Evolutionary conservation across 2,888 invertebrate genomes (phyloP).

Genomic region (Phengaris alcon): DNA sequence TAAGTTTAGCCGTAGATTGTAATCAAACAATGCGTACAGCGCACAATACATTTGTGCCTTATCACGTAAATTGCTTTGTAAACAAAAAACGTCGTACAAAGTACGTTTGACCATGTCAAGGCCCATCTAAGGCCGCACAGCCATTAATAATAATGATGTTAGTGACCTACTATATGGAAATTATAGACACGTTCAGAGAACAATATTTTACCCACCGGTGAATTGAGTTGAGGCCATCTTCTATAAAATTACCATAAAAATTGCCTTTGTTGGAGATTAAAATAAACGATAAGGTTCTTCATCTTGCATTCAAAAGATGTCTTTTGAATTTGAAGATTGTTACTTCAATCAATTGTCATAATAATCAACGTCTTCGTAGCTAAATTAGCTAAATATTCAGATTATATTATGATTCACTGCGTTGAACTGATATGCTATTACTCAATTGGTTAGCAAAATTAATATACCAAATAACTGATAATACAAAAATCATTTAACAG

Average conservation of each 20-base stretch:
- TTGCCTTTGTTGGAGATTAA: background rate
- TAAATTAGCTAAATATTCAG: background rate
- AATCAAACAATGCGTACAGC: constrained; percentile 22
- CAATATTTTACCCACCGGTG: constrained; percentile 2
- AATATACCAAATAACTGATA: background rate
- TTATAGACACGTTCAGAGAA: constrained; percentile 25
- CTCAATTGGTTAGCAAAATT: background rate
- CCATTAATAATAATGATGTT: constrained; percentile 28
- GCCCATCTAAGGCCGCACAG: constrained; percentile 19
- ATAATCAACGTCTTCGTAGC: background rate
- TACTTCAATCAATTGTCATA: too few species aligned
- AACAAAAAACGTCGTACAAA: constrained; percentile 28
- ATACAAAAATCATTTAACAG: background rate
- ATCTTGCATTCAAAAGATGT: too few species aligned
- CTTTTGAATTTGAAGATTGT: too few species aligned
- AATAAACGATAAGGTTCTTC: too few species aligned
- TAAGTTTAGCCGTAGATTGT: background rate
- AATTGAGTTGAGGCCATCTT: background rate
- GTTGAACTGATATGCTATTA: background rate
- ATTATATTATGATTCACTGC: background rate
- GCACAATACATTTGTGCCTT: constrained; percentile 17
- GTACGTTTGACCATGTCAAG: constrained; percentile 28
- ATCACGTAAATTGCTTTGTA: constrained; percentile 7
- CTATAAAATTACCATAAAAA: constrained; percentile 9
- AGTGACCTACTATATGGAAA: constrained; percentile 27